phyloP scores from a whole-genome alignment of 92 coral and sea anemone genomes.

The Isaurus tuberculatus region DNA sequence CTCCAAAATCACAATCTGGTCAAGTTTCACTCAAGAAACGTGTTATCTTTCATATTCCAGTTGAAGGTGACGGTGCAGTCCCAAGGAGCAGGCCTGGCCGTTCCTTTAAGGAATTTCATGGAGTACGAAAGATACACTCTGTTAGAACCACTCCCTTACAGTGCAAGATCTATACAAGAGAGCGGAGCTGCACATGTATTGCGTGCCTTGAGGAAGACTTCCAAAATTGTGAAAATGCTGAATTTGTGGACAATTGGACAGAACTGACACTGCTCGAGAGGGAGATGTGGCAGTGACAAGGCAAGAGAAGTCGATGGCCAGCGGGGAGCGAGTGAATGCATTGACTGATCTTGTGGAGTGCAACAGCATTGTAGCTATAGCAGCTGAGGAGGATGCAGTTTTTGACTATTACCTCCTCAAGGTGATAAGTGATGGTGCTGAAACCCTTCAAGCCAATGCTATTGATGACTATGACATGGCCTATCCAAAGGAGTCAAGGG shows the following conservation, averaged over 20 bases:
- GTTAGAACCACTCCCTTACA: not conserved
- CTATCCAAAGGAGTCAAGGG: slow-evolving; percentile 1
- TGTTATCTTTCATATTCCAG: not conserved
- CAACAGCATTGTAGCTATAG: slow-evolving; percentile 45
- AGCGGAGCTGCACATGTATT: not conserved
- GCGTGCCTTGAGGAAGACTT: not conserved
- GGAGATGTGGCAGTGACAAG: slow-evolving; percentile 27
- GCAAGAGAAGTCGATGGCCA: not conserved
- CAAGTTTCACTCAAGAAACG: not conserved
- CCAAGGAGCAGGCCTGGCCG: not conserved
- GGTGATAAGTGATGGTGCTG: slow-evolving; percentile 40
- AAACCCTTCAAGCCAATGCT: not conserved
- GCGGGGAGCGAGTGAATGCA: not conserved
- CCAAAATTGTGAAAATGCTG: slow-evolving; percentile 1
- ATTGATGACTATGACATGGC: slow-evolving; percentile 28
- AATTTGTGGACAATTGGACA: slow-evolving; percentile 24
- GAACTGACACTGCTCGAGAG: slow-evolving; percentile 4
- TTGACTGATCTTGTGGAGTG: not conserved
- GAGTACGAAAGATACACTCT: not conserved
- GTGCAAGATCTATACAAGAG: slow-evolving; percentile 1
- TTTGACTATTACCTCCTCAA: slow-evolving; percentile 23
- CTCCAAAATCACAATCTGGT: not conserved
- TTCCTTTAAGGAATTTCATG: not conserved
- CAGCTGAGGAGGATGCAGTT: slow-evolving; percentile 29
- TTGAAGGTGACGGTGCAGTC: not conserved